Percentiles rank a stretch among this genome's conserved stretches.
phyloP scores from a whole-genome alignment of 2,113 vertebrate genomes.

The Lepidiolamprologus cunningtoni region DNA sequence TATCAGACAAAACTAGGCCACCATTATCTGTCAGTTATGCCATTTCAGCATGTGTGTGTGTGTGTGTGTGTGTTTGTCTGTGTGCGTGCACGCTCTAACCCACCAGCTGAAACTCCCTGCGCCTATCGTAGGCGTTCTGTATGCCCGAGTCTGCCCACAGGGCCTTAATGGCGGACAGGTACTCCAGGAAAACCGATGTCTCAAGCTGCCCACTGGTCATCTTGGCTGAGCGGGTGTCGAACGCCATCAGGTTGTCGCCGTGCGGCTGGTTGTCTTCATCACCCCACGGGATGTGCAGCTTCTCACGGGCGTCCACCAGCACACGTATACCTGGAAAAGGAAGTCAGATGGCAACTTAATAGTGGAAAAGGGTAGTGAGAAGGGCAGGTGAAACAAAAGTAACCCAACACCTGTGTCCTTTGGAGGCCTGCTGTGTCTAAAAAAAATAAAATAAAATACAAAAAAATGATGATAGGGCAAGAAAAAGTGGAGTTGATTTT shows the following conservation, averaged over 20 bases:
- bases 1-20: background rate
- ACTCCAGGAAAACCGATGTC: conserved; percentile 76
- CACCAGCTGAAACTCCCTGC: conserved; percentile 96
- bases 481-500: background rate
- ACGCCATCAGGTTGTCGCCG: conserved; percentile 86
- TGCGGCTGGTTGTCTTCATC: conserved; percentile 79
- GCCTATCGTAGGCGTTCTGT: conserved; percentile 90
- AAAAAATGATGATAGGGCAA: background rate
- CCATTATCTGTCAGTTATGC: background rate
- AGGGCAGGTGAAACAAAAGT: background rate
- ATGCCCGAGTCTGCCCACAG: conserved; percentile 89
- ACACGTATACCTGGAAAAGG: conserved; percentile 81
- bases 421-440: background rate
- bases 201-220: conserved; percentile 86
- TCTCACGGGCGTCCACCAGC: conserved; percentile 93
- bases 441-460: background rate
- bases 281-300: conserved; percentile 97
- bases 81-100: conserved; percentile 35
- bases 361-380: background rate
- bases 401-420: background rate
- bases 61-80: background rate
- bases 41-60: fast-evolving
- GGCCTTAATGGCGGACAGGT: conserved; percentile 78
- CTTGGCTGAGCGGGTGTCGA: conserved; percentile 82
- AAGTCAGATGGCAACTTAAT: background rate